phyloP scores from a whole-genome alignment of 1,140 invertebrate species.

The Antheraea mylitta region DNA sequence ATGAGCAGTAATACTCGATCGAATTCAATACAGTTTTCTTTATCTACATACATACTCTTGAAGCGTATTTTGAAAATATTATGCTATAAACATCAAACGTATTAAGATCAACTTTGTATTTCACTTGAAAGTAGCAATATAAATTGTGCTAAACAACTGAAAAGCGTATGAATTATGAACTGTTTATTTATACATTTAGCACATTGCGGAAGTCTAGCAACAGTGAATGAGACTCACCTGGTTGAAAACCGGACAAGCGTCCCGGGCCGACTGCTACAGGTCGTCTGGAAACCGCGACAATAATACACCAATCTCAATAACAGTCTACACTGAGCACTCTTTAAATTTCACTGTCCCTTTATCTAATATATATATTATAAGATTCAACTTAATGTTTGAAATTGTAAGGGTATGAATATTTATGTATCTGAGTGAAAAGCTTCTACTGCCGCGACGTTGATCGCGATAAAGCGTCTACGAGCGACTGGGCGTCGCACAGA shows the following conservation, averaged over 20 bases:
- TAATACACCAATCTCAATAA: constrained; percentile 25
- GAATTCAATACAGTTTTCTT: too few species aligned
- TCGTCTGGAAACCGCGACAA: constrained; percentile 23
- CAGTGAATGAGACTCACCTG: constrained; percentile 46
- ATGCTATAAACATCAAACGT: not conserved
- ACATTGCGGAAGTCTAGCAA: not conserved
- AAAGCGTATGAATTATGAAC: not conserved
- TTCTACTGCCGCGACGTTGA: constrained; percentile 25
- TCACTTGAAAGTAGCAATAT: not conserved
- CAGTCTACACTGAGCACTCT: constrained; percentile 34
- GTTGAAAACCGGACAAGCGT: constrained; percentile 24
- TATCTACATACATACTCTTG: not conserved
- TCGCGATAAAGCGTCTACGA: constrained; percentile 31
- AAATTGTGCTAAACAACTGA: not conserved
- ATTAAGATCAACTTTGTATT: not conserved
- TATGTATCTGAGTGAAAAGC: not conserved
- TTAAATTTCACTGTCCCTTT: constrained; percentile 30
- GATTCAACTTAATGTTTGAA: constrained; percentile 7
- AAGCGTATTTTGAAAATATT: not conserved
- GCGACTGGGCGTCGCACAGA: constrained; percentile 62
- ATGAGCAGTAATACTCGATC: too few species aligned
- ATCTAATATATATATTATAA: constrained; percentile 18
- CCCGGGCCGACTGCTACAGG: constrained; percentile 28
- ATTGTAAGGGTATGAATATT: not conserved
- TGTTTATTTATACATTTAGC: not conserved